These are phyloP conservation scores for Pachyrhynchus sulphureomaculatus DNA, from an alignment of 1,140 invertebrate species.

Conservation along the genomic window DNA sequence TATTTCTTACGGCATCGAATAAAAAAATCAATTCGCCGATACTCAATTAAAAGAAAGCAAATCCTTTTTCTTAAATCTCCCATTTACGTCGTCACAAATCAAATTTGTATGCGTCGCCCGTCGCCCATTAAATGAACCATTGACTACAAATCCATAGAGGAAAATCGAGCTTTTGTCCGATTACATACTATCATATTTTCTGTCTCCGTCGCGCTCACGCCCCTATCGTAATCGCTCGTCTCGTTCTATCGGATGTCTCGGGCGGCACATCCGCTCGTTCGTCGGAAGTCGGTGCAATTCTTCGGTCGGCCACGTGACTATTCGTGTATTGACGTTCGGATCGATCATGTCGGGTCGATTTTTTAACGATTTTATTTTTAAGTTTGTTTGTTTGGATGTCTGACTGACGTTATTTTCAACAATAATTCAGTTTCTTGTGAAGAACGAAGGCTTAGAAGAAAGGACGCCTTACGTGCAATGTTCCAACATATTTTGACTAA, in stretches of 20 bases:
- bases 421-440: no score
- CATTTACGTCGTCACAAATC: background rate
- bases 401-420: no score
- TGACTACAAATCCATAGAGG: constrained; percentile 23
- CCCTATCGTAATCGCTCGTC: constrained; percentile 10
- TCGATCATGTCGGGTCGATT: background rate
- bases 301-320: constrained; percentile 21
- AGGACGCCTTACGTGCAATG: no score
- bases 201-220: constrained; percentile 30
- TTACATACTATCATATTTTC: constrained; percentile 51
- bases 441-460: no score
- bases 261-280: constrained; percentile 18
- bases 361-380: background rate
- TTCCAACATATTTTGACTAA: no score
- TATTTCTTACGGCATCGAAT: no score
- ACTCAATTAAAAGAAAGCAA: background rate
- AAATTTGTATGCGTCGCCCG: constrained; percentile 11
- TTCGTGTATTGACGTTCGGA: constrained; percentile 7
- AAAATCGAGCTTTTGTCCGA: constrained; percentile 38
- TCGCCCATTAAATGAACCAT: constrained; percentile 17
- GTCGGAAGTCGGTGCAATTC: constrained; percentile 27
- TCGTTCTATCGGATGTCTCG: constrained; percentile 43
- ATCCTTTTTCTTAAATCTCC: background rate
- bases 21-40: no score
- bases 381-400: background rate